These are phyloP conservation scores for Epiblema foenella DNA, from an alignment of 2,888 invertebrate genomes.

Conservation along the genomic window DNA sequence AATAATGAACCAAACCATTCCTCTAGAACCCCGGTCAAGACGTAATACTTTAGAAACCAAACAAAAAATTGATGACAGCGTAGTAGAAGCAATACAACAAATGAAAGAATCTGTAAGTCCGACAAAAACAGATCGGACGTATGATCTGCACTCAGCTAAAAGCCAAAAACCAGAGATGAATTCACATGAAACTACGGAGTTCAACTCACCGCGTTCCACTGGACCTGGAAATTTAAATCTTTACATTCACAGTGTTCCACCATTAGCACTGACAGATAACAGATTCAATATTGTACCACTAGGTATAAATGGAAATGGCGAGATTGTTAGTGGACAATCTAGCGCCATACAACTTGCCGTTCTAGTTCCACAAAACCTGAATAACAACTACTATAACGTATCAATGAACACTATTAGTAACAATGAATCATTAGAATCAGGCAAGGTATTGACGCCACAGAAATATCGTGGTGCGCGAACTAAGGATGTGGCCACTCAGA, in stretches of 20 bases:
- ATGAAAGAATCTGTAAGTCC: constrained; percentile 64
- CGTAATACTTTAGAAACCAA: constrained; percentile 50
- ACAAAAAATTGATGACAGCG: constrained; percentile 56
- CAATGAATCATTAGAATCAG: constrained; percentile 64
- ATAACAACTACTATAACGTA: constrained; percentile 74
- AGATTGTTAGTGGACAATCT: constrained; percentile 71
- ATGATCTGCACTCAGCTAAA: constrained; percentile 74
- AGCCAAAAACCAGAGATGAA: constrained; percentile 71
- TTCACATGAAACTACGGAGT: constrained; percentile 75
- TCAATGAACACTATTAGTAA: constrained; percentile 75
- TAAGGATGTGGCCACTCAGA: constrained; percentile 89
- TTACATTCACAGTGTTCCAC: constrained; percentile 77
- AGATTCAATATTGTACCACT: constrained; percentile 79
- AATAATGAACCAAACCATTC: constrained; percentile 53
- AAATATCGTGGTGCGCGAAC: constrained; percentile 79
- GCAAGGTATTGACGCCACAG: constrained; percentile 75
- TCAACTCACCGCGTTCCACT: constrained; percentile 75
- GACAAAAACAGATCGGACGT: constrained; percentile 74
- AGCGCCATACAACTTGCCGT: constrained; percentile 86
- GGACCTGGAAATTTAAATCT: constrained; percentile 75
- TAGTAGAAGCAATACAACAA: constrained; percentile 53
- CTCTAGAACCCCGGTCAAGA: constrained; percentile 46
- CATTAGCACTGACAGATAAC: constrained; percentile 72
- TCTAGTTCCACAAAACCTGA: constrained; percentile 81
- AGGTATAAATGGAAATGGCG: constrained; percentile 71